These are phyloP conservation scores for Cynaeus angustus DNA, from an alignment of 2,888 invertebrate genomes.

Conservation along the genomic window DNA sequence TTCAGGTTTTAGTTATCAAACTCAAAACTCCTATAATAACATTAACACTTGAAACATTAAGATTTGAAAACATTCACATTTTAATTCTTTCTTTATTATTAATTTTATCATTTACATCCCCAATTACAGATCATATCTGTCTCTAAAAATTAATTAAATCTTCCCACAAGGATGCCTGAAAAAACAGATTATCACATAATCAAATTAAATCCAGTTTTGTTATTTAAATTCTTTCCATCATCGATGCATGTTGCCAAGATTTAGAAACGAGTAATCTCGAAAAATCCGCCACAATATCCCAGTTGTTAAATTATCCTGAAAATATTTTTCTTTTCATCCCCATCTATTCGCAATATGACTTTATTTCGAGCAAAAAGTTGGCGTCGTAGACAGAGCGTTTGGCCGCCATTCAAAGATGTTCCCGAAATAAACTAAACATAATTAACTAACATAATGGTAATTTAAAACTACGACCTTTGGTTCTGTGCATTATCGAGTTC, in stretches of 20 bases:
- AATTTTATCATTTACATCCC: too few species aligned
- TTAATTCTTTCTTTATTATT: too few species aligned
- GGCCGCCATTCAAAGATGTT: conserved; percentile 15
- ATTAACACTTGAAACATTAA: too few species aligned
- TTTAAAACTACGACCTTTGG: neutral
- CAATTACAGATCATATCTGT: too few species aligned
- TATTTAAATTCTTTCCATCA: too few species aligned
- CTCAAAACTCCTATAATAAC: too few species aligned
- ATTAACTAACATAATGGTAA: conserved; percentile 12
- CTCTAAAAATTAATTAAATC: conserved; percentile 14
- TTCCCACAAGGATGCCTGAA: too few species aligned
- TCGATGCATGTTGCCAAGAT: neutral
- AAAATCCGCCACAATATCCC: neutral
- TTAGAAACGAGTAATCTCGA: neutral
- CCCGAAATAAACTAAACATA: conserved; percentile 21
- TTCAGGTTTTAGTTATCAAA: too few species aligned
- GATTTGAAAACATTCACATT: too few species aligned
- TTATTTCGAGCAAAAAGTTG: conserved; percentile 15
- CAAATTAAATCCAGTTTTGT: too few species aligned
- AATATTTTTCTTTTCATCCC: conserved; percentile 8
- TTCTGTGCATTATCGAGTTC: neutral
- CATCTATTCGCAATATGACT: conserved; percentile 9
- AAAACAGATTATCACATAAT: too few species aligned
- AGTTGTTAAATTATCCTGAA: conserved; percentile 12
- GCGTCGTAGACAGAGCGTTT: conserved; percentile 13